Evolutionary conservation across 2,888 invertebrate species (phyloP), one percentile per base, ranked within the genome.

Genomic region (Cyclophora albipunctata): DNA sequence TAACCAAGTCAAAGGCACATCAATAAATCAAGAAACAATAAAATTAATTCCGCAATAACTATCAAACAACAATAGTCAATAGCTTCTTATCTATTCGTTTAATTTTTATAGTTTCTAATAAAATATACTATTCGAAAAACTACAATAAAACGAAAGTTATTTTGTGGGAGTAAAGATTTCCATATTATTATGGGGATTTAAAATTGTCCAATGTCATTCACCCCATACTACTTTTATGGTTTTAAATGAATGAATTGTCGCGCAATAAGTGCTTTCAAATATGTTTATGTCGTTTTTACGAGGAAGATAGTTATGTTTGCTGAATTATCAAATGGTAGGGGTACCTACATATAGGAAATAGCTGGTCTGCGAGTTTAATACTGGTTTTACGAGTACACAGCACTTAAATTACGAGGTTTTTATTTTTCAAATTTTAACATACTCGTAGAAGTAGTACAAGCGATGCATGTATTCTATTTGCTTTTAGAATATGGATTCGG

Each of bases 161-260:
- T 68, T 53, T 61, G 53, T 60, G 57, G 64, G 59, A 58, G 57
- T 76, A 71, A 74, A 69, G 66, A 77, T 79, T 79, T 75, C 69
- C 71, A 73, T 77, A 72, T 64, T 69, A 69, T 71, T 67, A 70
- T 62, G 62, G 64, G 20, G 59, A 60, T 54, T 58, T 66, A 64
- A 66, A 66, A 74, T 67, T 71, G 71, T 73, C 59, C 58, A 46
- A 66, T 69, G 75, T 71, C 75, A 51, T 75, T 78, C 72, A 75
- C 72, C 72, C 60, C 65, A 64, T 59, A 63, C 57, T 59, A 63
- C 49, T 48, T 58, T 53, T 58, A 50, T 48, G 52, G 55, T 62
- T 66, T 64, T 69, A 70, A 69, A 68, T 63, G 55, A 60, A 58
- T 58, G 54, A 55, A 64, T 63, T 63, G 50, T 58, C 50, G 54